Conservation (phyloP, 2,797 vertebrate genomes). For the Eremophila alpestris region DNA sequence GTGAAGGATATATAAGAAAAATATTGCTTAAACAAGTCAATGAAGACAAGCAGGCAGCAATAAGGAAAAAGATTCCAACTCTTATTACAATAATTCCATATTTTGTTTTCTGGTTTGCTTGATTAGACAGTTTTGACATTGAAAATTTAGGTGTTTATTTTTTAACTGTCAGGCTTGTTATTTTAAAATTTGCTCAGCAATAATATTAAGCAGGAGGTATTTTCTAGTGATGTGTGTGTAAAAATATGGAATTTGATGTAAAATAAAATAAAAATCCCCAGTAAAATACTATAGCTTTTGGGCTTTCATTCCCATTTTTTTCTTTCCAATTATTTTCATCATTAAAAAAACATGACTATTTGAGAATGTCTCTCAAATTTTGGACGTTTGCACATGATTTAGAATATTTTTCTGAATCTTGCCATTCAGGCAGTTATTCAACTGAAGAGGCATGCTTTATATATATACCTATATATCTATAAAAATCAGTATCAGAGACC, state of each 20-base stretch:
- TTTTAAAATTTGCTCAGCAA: background rate
- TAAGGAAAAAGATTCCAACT: fast-evolving
- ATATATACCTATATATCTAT: background rate
- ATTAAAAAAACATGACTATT: background rate
- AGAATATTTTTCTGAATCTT: background rate
- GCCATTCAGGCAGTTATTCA: background rate
- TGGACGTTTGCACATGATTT: background rate
- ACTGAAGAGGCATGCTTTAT: background rate
- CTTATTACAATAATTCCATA: background rate
- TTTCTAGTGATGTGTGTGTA: background rate
- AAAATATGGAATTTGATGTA: background rate
- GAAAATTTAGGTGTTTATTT: background rate
- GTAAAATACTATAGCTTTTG: background rate
- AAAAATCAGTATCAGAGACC: background rate
- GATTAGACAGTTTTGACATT: background rate
- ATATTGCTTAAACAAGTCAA: background rate
- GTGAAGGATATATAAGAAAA: background rate
- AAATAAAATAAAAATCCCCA: background rate
- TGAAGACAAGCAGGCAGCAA: background rate
- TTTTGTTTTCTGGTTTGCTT: background rate
- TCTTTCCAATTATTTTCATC: background rate
- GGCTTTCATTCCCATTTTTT: background rate
- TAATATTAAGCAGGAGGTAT: background rate
- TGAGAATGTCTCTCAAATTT: background rate
- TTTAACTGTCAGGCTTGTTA: background rate